Evolutionary conservation across 1,140 invertebrate genomes (phyloP), one percentile per base, ranked within the genome.

Genomic region (Chionoecetes opilio): DNA sequence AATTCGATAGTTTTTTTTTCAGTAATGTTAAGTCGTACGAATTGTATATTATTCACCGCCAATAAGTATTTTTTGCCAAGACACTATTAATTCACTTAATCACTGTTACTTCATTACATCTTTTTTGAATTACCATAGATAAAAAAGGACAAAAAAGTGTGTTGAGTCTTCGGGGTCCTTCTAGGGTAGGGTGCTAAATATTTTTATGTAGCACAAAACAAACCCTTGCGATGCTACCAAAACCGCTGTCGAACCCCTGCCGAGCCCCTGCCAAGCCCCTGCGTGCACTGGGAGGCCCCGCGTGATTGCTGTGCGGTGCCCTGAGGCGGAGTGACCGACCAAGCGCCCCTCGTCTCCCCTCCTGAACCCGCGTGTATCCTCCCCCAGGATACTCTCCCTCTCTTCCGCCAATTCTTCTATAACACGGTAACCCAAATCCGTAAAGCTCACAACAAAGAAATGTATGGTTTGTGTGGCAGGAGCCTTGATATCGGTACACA

Each of bases 221-320:
- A 75, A 26, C 63, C 63, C 63, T 75, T 26, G n/a, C 63, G 63
- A 75, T 75, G 63, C n/a, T 75, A 75, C 63, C 63, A 75, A 75
- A 75, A 5, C 41, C 41, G 14, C 41, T 5, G 5, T 8, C 41
- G 14, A 14, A 75, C 63, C 63, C 11, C 6, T 75, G 63, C 63
- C 11, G 63, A 53, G 21, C 46, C 46, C 46, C 21, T 53, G 11
- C 46, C 46, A 17, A 53, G 63, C 6, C 63, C 63, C 63, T 26
- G 63, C 63, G 63, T 75, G 21, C 21, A 75, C 63, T 75, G 63
- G 63, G 63, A 75, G 63, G 21, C 63, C 26, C 63, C 63, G 63
- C 63, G 63, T 75, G 63, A 75, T 75, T 75, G 63, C 63, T n/a
- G 63, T 75, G 63, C n/a, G 63, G 63, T 75, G 63, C 63, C 63